Conservation (phyloP, 2,113 vertebrate species). For the Panurus biarmicus region DNA sequence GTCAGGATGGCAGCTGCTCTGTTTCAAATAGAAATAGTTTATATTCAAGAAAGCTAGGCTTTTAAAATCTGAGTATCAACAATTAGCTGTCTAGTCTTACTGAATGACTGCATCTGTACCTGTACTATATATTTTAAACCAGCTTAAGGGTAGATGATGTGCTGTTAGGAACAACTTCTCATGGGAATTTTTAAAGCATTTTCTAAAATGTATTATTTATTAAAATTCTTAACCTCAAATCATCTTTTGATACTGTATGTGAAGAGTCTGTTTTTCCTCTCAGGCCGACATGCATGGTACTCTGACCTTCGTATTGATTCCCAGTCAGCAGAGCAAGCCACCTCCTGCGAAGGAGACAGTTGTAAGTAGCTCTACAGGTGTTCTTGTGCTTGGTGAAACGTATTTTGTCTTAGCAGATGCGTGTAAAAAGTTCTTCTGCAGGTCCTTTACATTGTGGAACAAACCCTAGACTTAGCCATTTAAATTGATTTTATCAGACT, state of each 20-base stretch:
- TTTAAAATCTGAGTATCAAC: neutral
- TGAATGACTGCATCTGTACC: neutral
- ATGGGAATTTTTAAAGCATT: neutral
- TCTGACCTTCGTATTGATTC: conserved; percentile 91
- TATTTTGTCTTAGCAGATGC: neutral
- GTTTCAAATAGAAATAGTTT: neutral
- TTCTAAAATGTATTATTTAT: neutral
- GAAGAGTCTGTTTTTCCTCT: conserved; percentile 10
- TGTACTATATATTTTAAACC: neutral
- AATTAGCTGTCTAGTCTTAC: neutral
- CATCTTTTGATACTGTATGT: neutral
- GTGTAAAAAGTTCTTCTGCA: neutral
- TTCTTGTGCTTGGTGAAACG: neutral
- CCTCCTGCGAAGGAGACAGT: conserved; percentile 84
- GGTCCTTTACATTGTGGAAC: neutral
- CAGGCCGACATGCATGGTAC: conserved; percentile 95
- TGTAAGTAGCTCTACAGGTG: conserved; percentile 74
- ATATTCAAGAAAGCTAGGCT: neutral
- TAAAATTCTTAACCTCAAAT: neutral
- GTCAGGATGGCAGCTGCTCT: neutral
- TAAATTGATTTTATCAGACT: neutral
- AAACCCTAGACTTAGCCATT: neutral
- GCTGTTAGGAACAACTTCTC: neutral
- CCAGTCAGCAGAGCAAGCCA: conserved; percentile 84
- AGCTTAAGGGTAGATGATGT: neutral